Evolutionary conservation across 2,113 vertebrate genomes (phyloP).

Genomic region (Saguinus midas): DNA sequence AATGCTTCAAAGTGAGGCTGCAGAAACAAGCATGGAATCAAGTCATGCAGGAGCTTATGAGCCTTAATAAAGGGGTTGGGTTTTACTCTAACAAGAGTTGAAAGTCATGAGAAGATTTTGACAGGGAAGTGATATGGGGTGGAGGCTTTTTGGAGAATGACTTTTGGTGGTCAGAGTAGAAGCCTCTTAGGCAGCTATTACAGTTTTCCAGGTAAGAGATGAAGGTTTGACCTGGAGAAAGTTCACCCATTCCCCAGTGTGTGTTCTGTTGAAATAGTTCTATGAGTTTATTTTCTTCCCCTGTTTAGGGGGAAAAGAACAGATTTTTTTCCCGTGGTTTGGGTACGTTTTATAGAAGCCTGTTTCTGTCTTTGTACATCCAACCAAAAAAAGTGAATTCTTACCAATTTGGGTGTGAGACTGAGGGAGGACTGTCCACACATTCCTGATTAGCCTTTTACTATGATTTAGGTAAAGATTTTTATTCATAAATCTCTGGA

Average conservation of each 20-base stretch:
- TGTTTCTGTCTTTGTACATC: neutral
- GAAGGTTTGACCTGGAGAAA: neutral
- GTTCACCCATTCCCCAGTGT: too few species aligned
- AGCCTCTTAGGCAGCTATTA: neutral
- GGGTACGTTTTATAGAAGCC: neutral
- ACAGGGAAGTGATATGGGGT: neutral
- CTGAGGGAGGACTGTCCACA: neutral
- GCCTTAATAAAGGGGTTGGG: neutral
- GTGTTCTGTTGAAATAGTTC: neutral
- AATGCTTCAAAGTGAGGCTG: neutral
- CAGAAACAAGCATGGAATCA: neutral
- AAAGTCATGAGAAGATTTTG: neutral
- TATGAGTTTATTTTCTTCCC: neutral
- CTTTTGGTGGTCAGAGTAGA: neutral
- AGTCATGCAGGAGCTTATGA: neutral
- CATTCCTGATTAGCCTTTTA: neutral
- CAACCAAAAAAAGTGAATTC: neutral
- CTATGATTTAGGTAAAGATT: slow-evolving; percentile 23
- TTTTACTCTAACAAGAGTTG: neutral
- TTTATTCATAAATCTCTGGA: slow-evolving; percentile 54
- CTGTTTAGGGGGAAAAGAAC: neutral
- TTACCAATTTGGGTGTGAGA: neutral
- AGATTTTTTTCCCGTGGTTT: neutral
- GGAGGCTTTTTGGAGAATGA: neutral
- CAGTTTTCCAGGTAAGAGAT: neutral